Conservation (phyloP, 2,113 vertebrate genomes). For the Pachyramphus minor region DNA sequence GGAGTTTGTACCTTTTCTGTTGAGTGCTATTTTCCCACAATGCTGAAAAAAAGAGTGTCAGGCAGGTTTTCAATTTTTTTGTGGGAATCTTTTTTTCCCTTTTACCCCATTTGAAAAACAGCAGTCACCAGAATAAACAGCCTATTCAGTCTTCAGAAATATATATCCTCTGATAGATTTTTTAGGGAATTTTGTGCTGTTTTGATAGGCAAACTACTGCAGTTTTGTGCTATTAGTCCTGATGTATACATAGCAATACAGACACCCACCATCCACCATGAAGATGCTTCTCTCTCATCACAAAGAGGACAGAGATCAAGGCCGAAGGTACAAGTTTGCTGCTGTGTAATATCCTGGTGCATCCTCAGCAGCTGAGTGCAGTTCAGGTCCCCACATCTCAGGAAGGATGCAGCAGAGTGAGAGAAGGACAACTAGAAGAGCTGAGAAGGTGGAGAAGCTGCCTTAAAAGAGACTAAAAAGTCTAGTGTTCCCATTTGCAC, state of each 20-base stretch:
- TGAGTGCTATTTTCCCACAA: background rate
- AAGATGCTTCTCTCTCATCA: background rate
- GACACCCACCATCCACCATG: background rate
- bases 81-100: background rate
- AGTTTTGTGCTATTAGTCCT: background rate
- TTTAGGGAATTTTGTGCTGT: background rate
- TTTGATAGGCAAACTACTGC: background rate
- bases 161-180: background rate
- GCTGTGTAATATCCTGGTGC: background rate
- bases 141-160: background rate
- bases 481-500: background rate
- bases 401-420: background rate
- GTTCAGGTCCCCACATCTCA: background rate
- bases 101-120: background rate
- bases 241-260: background rate
- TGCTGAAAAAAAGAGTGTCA: background rate
- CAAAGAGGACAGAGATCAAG: background rate
- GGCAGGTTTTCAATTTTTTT: background rate
- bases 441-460: background rate
- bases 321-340: accelerated
- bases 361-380: background rate
- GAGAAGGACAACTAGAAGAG: background rate
- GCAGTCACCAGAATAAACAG: background rate
- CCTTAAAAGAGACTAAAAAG: background rate
- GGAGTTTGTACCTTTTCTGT: background rate